Percentiles rank a stretch among this genome's conserved stretches.
Conservation (phyloP, 64 coral and sea anemone genomes). For the Montipora capricornis region DNA sequence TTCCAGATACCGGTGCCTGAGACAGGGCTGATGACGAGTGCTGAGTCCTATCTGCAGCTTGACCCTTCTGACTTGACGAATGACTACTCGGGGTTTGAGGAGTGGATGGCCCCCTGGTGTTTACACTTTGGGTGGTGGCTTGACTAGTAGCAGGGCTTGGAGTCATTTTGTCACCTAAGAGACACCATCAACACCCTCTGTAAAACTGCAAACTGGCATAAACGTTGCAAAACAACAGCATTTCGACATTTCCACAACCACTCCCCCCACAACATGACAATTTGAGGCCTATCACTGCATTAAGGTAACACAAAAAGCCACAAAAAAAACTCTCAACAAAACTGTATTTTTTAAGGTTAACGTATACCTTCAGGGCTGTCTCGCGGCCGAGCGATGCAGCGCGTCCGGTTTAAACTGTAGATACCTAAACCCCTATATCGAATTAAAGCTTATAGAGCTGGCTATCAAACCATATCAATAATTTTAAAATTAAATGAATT, state of each 20-base stretch:
- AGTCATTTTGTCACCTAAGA: constrained; percentile 39
- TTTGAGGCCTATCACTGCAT: too few species aligned
- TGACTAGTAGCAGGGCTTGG: constrained; percentile 40
- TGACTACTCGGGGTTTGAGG: constrained; percentile 39
- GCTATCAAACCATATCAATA: too few species aligned
- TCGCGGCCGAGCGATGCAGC: too few species aligned
- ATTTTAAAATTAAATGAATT: too few species aligned
- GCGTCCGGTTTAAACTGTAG: too few species aligned
- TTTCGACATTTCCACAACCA: background rate
- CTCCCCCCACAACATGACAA: too few species aligned
- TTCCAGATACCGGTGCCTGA: constrained; percentile 28
- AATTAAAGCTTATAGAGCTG: too few species aligned
- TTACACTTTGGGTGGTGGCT: constrained; percentile 11
- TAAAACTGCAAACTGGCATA: background rate
- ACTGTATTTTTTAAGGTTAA: too few species aligned
- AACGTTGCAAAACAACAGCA: background rate
- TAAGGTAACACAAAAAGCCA: too few species aligned
- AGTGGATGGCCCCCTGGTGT: constrained; percentile 11
- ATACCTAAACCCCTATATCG: too few species aligned
- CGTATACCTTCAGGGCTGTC: too few species aligned
- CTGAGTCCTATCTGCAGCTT: background rate
- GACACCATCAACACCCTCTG: background rate
- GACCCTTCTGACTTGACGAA: background rate
- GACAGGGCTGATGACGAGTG: constrained; percentile 3
- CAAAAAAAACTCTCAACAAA: too few species aligned